These are phyloP conservation scores for Gobio occitaniae DNA, from an alignment of 2,797 vertebrate species.

Conservation along the genomic window DNA sequence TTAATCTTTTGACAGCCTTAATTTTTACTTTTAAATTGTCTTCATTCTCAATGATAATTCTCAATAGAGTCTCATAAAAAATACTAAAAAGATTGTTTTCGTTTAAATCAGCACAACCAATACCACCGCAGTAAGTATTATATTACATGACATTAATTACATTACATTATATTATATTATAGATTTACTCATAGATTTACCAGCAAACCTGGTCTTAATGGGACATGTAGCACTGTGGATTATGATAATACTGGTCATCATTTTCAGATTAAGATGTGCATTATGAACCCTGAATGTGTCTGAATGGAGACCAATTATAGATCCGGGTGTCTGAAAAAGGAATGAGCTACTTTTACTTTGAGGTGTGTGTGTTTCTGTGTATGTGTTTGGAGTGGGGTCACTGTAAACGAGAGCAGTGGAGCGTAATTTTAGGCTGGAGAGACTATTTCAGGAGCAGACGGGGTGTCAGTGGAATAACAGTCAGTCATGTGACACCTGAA, in stretches of 20 bases:
- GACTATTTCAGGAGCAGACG: constrained; percentile 46
- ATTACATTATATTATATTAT: not conserved
- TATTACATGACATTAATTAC: not conserved
- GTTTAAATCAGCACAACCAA: not conserved
- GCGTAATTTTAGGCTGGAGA: constrained; percentile 46
- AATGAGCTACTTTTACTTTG: constrained; percentile 54
- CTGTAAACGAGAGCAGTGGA: constrained; percentile 38
- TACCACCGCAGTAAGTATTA: not conserved
- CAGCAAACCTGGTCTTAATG: not conserved
- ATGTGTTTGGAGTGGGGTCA: constrained; percentile 51
- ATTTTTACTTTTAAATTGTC: not conserved
- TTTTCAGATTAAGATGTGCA: not conserved
- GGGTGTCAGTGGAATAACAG: constrained; percentile 38
- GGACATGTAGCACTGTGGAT: not conserved
- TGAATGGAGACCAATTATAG: constrained; percentile 42
- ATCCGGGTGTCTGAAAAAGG: constrained; percentile 28
- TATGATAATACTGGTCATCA: not conserved
- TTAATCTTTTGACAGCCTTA: too few species aligned
- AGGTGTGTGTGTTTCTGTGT: constrained; percentile 46
- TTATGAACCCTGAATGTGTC: not conserved
- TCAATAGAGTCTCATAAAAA: not conserved
- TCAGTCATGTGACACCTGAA: constrained; percentile 46
- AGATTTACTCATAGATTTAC: not conserved
- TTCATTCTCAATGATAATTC: not conserved
- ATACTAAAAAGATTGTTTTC: not conserved